A percentile compares a stretch with the other conserved stretches of the same genome.
Evolutionary conservation across 2,113 vertebrate species (phyloP).

Genomic region (Sakesphorus luctuosus): DNA sequence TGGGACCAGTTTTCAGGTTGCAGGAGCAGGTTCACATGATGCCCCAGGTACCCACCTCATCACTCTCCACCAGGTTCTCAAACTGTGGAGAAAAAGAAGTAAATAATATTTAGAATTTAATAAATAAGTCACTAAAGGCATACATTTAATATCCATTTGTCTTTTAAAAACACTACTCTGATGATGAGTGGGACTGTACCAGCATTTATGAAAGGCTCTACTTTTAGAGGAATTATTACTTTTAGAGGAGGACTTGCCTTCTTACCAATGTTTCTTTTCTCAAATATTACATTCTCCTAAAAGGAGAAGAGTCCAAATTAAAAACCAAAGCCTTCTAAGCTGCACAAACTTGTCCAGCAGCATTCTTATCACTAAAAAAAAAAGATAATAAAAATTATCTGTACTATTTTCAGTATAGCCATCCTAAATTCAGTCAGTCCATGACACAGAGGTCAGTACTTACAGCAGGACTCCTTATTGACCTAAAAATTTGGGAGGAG

Average conservation of each 20-base stretch:
- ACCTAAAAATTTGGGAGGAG: background rate
- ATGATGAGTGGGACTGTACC: background rate
- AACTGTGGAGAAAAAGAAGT: slow-evolving; percentile 73
- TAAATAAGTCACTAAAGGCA: background rate
- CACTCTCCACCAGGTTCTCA: slow-evolving; percentile 86
- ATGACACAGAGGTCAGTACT: background rate
- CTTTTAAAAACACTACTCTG: background rate
- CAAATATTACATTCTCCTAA: background rate
- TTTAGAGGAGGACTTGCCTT: background rate
- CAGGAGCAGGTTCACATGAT: background rate
- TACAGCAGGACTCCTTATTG: background rate
- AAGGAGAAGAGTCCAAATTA: background rate
- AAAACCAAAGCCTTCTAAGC: background rate
- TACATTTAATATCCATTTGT: background rate
- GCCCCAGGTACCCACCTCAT: slow-evolving; percentile 77
- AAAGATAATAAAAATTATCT: background rate
- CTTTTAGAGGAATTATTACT: background rate
- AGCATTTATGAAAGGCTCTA: background rate
- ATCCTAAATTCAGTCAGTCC: background rate
- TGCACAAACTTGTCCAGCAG: background rate
- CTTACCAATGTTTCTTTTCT: background rate
- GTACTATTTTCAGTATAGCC: fast-evolving
- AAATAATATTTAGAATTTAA: background rate
- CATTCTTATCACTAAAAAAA: background rate
- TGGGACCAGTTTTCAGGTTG: background rate